Percentiles rank a stretch among this genome's conserved stretches.
phyloP scores from a whole-genome alignment of 2,113 vertebrate species.

The Alligator mississippiensis region DNA sequence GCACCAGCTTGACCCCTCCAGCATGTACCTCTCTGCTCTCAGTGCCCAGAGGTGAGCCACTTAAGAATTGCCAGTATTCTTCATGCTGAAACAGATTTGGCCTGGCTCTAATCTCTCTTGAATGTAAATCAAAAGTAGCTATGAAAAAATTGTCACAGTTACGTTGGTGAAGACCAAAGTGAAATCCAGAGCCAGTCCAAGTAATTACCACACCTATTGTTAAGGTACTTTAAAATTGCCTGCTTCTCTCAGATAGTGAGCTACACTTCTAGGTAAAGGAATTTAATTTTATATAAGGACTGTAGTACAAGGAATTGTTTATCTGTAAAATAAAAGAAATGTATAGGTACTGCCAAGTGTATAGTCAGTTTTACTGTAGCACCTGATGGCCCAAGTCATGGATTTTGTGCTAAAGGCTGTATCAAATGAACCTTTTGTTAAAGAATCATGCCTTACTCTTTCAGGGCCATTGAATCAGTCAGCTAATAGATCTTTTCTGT shows the following conservation, averaged over 20 bases:
- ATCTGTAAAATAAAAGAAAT: not conserved
- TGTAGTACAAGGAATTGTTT: not conserved
- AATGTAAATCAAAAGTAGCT: not conserved
- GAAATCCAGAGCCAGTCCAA: not conserved
- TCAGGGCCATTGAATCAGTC: not conserved
- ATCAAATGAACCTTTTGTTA: not conserved
- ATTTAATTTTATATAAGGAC: not conserved
- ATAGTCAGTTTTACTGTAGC: not conserved
- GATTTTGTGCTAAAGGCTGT: not conserved
- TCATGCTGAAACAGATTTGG: not conserved
- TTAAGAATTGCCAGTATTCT: not conserved
- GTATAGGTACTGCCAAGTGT: not conserved
- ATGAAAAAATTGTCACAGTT: not conserved
- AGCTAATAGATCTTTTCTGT: not conserved
- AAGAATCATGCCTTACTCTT: not conserved
- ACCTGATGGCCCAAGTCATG: not conserved
- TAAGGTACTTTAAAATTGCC: not conserved
- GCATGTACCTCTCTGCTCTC: not conserved
- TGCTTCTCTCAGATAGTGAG: not conserved
- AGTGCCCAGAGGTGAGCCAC: not conserved
- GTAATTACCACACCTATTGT: not conserved
- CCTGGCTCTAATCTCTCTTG: accelerated
- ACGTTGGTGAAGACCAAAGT: not conserved
- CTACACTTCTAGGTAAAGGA: not conserved
- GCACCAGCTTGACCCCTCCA: not conserved